Evolutionary conservation across 2,888 invertebrate genomes (phyloP), one percentile per base, ranked within the genome.

Genomic region (Leptinotarsa peninsularis): DNA sequence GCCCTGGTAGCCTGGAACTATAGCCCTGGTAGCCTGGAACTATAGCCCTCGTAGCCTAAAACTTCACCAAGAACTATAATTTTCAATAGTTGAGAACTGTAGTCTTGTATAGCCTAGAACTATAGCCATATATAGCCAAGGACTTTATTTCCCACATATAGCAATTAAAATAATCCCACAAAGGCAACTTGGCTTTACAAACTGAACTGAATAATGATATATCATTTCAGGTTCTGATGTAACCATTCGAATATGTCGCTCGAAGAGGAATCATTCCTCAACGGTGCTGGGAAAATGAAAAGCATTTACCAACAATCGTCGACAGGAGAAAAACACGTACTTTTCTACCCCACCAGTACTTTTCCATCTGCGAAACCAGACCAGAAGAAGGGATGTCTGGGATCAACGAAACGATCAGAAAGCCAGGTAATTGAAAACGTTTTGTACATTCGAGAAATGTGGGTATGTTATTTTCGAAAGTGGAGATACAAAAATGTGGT

Each of bases 301-400:
- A 88, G 86, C 83, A 85, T 88, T 71, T 89, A 88, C 80, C 88
- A 88, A 77, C 88, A 89, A 80, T 82, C 87, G 49, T 87, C 88
- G 13, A 88, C 88, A 7, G 88, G 88, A 43, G 89, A 89, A 81
- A 89, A 89, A 81, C 89, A 89, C 85, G 89, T 89, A 80, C 84
- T 89, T 74, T 89, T 89, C 82, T 88, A 88, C 80, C 88, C 89
- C 49, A 88, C 88, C 56, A 88, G 87, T 82, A 87, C 89, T 33
- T 86, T 87, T 49, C 87, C 88, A 54, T 86, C 88, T n/a, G 84
- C 84, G 63, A 85, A 84, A 75, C 86, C 87, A 14, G 87, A 87
- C 43, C 87, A 88, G 74, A 83, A 85, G 49, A 84, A 86, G 78
- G 87, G 84, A 81, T 49, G 52, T 43, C 69, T 49, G 18, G 66